phyloP scores from a whole-genome alignment of 37 sponge, comb jelly and placozoan genomes.

The Chondrilla cf. caribensis region DNA sequence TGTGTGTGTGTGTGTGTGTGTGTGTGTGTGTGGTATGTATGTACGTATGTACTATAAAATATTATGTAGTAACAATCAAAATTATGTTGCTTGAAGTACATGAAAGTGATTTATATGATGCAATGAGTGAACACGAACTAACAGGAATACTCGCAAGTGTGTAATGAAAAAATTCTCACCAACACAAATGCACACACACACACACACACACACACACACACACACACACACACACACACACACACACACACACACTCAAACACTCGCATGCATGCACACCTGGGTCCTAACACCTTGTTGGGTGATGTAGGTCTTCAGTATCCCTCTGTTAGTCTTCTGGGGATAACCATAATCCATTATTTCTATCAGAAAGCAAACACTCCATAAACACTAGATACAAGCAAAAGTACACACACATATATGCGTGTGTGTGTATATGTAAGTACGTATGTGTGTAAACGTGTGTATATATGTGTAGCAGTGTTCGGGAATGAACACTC shows the following conservation, averaged over 20 bases:
- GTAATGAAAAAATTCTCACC: neutral
- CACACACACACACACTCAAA: neutral
- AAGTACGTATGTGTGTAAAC: neutral
- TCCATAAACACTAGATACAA: no score
- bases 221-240: neutral
- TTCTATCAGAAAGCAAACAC: slow-evolving; percentile 54
- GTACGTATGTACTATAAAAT: no score
- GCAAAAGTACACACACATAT: neutral
- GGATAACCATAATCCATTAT: slow-evolving; percentile 96
- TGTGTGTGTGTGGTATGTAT: no score
- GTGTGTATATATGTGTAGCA: neutral
- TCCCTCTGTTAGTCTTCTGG: slow-evolving; percentile 86
- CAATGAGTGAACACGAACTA: no score
- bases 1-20: no score
- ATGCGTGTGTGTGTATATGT: neutral
- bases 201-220: neutral
- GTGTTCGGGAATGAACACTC: no score
- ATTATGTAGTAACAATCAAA: no score
- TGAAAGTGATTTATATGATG: no score
- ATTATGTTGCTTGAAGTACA: no score
- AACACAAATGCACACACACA: neutral
- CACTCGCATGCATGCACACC: no score
- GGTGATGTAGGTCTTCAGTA: slow-evolving; percentile 93
- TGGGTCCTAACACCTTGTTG: slow-evolving; percentile 85
- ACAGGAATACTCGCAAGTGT: no score